Percentiles rank a stretch among this genome's conserved stretches.
These are phyloP conservation scores for Orestias chungarensis DNA, from an alignment of 2,797 vertebrate genomes.

Conservation along the genomic window DNA sequence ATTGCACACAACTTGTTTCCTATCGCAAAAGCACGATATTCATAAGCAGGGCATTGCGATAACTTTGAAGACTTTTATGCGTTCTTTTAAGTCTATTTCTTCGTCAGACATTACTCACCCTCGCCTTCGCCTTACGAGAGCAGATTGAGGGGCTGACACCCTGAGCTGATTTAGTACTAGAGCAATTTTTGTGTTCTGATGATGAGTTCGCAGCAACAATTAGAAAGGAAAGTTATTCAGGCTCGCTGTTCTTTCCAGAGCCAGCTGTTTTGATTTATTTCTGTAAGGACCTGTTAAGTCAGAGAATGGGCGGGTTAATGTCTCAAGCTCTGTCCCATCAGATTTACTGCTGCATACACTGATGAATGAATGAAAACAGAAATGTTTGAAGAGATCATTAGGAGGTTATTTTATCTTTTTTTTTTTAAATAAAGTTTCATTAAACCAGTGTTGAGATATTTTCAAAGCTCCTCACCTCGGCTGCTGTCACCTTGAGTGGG, in stretches of 20 bases:
- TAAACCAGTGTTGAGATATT: constrained; percentile 9
- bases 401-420: neutral
- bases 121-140: neutral
- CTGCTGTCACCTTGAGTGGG: constrained; percentile 49
- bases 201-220: neutral
- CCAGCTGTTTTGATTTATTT: constrained; percentile 6
- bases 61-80: neutral
- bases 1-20: neutral
- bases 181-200: constrained; percentile 5
- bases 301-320: neutral
- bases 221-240: neutral
- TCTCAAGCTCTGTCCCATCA: constrained; percentile 25
- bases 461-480: constrained; percentile 28
- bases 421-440: constrained; percentile 7
- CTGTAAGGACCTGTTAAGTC: neutral
- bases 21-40: neutral
- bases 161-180: neutral
- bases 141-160: neutral
- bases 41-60: constrained; percentile 2
- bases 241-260: neutral
- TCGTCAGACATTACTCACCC: neutral
- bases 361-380: constrained; percentile 15
- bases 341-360: constrained; percentile 16
- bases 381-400: constrained; percentile 3
- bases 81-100: neutral